Evolutionary conservation across 2,797 vertebrate genomes (phyloP).

Genomic region (Acanthurus lineatus): DNA sequence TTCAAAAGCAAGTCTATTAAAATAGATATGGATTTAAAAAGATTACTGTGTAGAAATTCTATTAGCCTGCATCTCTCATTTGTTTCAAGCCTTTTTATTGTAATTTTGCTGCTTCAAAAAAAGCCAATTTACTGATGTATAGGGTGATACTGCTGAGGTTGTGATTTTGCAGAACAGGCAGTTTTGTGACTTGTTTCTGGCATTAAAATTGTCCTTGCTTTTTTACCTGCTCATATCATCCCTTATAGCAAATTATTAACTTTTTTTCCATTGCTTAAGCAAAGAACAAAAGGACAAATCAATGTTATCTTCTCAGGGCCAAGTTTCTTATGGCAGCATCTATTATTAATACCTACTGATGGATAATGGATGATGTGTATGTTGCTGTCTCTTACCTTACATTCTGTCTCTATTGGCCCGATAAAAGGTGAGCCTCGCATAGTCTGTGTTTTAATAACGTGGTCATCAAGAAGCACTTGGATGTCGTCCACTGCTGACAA

Average conservation of each 20-base stretch:
- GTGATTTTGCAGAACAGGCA: conserved; percentile 18
- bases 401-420: conserved; percentile 91
- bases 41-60: not conserved
- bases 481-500: conserved; percentile 92
- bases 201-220: conserved; percentile 21
- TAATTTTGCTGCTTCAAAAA: conserved; percentile 2
- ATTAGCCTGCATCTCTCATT: not conserved
- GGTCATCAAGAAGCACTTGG: conserved; percentile 93
- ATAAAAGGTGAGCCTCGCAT: conserved; percentile 93
- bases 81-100: conserved; percentile 2
- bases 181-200: conserved; percentile 32
- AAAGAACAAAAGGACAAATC: not conserved
- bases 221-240: not conserved
- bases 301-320: not conserved
- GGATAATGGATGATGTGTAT: not conserved
- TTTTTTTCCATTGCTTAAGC: conserved; percentile 2
- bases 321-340: not conserved
- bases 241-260: not conserved
- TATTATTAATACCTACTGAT: conserved; percentile 1
- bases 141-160: conserved; percentile 13
- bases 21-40: not conserved
- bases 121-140: conserved; percentile 14
- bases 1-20: not conserved
- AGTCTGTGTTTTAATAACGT: conserved; percentile 94
- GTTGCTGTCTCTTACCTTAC: conserved; percentile 85